Conservation (phyloP, 2,888 invertebrate genomes). For the Melipona beecheii region DNA sequence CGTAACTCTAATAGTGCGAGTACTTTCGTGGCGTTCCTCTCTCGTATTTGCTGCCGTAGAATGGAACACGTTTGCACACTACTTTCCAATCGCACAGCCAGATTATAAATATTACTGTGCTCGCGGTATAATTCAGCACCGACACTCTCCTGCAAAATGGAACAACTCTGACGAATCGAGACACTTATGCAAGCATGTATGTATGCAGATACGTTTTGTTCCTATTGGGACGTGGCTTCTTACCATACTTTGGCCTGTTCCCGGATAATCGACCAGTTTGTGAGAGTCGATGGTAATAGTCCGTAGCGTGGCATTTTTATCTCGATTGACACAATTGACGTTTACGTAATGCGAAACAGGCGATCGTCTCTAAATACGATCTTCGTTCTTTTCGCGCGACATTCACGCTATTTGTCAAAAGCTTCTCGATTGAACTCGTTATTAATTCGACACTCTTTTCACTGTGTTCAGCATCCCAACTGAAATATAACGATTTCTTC, state of each 20-base stretch:
- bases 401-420: conserved; percentile 1
- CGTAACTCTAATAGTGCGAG: not conserved
- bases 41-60: conserved; percentile 73
- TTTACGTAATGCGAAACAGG: not conserved
- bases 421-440: too few relatives aligned
- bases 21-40: conserved; percentile 53
- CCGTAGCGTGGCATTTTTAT: not conserved
- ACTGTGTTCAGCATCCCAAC: too few relatives aligned
- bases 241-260: conserved; percentile 46
- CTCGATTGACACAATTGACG: not conserved
- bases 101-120: conserved; percentile 58
- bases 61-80: conserved; percentile 74
- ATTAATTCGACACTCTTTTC: not conserved
- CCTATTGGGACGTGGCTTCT: not conserved
- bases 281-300: not conserved
- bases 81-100: conserved; percentile 77
- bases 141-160: conserved; percentile 71
- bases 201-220: not conserved
- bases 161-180: not conserved
- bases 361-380: not conserved
- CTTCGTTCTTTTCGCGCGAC: not conserved
- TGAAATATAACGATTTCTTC: too few relatives aligned
- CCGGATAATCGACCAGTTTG: conserved; percentile 22
- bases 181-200: too few relatives aligned
- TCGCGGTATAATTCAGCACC: conserved; percentile 64